Base-by-base conservation (phyloP, 1,140 invertebrate species). In the Lysiphlebus fabarum region DNA sequence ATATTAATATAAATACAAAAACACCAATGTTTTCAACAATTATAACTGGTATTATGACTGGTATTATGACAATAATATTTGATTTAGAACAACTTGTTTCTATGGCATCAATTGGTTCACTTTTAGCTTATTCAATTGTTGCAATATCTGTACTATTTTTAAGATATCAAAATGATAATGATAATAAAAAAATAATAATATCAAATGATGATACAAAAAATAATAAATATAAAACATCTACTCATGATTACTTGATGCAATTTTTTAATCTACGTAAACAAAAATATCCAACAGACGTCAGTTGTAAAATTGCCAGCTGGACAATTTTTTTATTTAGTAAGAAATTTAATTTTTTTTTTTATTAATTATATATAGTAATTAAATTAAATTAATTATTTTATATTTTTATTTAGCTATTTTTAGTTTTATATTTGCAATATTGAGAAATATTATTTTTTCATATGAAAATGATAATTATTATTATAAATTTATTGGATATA, bases 91-190 rank as follows among this genome's bases (percentile, higher is more conserved):
- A 90, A 69, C 76, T 94, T 5, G 85, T 93, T 7, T 86, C 90
- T 62, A 92, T 94, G 89, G 91, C 94, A 90, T 91, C 89, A 8
- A 93, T 94, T 67, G 91, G 91, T 44, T 93, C 92, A 1, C 71
- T 94, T 5, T 71, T 93, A 54, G 91, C 91, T n/a, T 94, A 93
- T 73, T 88, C 90, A 0, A 86, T 93, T 63, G 92, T 94, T 5
- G 88, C 90, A 10, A 82, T 86, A 11, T 91, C 87, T 70, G 89
- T 94, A 0, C 79, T 93, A 5, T 81, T 93, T 65, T 76, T 94
- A 48, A 79, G 86, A 80, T 87, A 80, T 72, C 61, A 66, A n/a
- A 55, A 53, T 10, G 34, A 34, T 1, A 11, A 47, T 38, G 12
- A 43, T 8, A 48, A 14, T 10, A 12, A 51, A 2, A 41, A 43